Base-by-base conservation (phyloP, 2,888 invertebrate species). In the Melikaiella ostensackeni region DNA sequence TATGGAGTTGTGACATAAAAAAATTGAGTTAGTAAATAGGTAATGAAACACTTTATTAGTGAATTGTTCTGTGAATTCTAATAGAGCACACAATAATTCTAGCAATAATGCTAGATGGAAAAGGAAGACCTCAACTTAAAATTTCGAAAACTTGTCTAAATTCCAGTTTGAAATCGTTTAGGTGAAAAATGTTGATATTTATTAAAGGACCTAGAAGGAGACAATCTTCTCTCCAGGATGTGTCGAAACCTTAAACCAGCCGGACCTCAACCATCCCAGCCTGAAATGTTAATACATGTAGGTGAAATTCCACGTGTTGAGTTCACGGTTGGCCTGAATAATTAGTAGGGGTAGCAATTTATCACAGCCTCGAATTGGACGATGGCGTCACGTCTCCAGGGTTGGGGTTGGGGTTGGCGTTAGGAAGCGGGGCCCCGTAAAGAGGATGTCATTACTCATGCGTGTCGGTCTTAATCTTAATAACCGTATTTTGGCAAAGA, bases 291-390 rank as follows among this genome's bases (percentile, higher is more conserved):
- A 4, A 59, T 38, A 77, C 66, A 57, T 13, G 66, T 57, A 73
- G 61, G 46, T 19, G 73, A 42, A 21, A 42, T n/a, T 11, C 19
- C 42, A n/a, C 16, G 73, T 73, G 42, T 64, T 19, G 46, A 19
- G 46, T 46, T 46, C 19, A 46, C 19, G 46, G 46, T 19, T 46
- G n/a, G 8, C 9, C 77, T 79, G 80, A 86, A 87, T 89, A 89
- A 89, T 89, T 89, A 89, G 87, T 84, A 84, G 75, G 84, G 86
- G 82, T 86, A 88, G 88, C 85, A 88, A 89, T 89, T 89, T 88
- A 89, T 89, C 88, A 89, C 87, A 46, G 80, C 75, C 77, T 50
- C 64, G 35, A 57, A 62, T 66, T 30, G 75, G 61, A 30, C 30
- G 61, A 61, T 27, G 61, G 13, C 30, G 35, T 7, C 33, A 11